A percentile compares a stretch with the other conserved stretches of the same genome.
Evolutionary conservation across 2,888 invertebrate species (phyloP).

Genomic region (Nomada hirtipes): DNA sequence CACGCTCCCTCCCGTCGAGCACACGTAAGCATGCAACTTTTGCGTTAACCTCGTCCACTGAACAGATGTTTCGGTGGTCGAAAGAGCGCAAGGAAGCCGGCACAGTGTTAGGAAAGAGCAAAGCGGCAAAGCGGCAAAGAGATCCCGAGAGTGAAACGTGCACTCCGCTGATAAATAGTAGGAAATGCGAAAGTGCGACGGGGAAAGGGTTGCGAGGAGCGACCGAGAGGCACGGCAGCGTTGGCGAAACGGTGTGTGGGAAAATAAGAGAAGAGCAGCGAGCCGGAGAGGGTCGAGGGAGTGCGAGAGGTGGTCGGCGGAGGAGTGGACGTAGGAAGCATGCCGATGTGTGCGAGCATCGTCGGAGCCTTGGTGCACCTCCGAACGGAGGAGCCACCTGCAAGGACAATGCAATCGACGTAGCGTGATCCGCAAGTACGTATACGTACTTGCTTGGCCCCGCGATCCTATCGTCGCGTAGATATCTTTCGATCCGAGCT

Average conservation of each 20-base stretch:
- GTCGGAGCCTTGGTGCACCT: conserved; percentile 68
- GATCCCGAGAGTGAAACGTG: conserved; percentile 55
- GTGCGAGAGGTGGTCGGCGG: neutral
- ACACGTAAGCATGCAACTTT: neutral
- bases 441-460: neutral
- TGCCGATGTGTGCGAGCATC: conserved; percentile 35
- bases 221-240: conserved; percentile 15
- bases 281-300: neutral
- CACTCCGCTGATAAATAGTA: conserved; percentile 21
- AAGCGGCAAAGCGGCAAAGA: conserved; percentile 26
- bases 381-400: conserved; percentile 72
- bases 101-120: conserved; percentile 6
- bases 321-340: conserved; percentile 9
- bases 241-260: conserved; percentile 35
- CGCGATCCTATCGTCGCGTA: conserved; percentile 28
- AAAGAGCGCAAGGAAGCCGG: conserved; percentile 21
- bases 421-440: conserved; percentile 46
- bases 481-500: conserved; percentile 37
- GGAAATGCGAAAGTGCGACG: conserved; percentile 16
- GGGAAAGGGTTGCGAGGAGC: neutral
- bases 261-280: conserved; percentile 15
- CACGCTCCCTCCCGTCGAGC: neutral
- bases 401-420: conserved; percentile 54
- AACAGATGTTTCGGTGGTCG: conserved; percentile 24
- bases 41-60: neutral